Conservation (phyloP, 2,113 vertebrate genomes). For the Lampris megalopsis region DNA sequence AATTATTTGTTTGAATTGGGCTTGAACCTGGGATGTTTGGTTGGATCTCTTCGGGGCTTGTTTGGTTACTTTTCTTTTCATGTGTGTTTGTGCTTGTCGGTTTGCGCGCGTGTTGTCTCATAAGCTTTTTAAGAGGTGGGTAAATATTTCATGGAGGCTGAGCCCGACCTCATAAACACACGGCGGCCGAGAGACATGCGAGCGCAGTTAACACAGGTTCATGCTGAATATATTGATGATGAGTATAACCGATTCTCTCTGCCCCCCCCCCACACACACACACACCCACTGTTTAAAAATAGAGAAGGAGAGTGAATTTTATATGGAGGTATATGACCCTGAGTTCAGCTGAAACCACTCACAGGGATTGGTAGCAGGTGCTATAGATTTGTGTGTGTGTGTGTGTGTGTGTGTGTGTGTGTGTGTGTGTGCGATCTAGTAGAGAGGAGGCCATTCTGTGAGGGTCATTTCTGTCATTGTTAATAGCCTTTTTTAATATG, state of each 20-base stretch:
- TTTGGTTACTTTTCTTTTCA: constrained; percentile 20
- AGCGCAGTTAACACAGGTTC: neutral
- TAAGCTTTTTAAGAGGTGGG: neutral
- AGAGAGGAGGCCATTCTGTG: neutral
- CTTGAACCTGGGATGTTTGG: no score
- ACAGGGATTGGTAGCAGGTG: constrained; percentile 8
- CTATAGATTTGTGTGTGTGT: neutral
- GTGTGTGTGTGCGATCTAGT: neutral
- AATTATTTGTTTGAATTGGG: no score
- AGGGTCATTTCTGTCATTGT: constrained; percentile 15
- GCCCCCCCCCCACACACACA: neutral
- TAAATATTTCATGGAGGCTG: constrained; percentile 15
- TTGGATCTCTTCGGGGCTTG: neutral
- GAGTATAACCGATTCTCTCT: neutral
- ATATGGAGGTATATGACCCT: constrained; percentile 19
- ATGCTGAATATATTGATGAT: neutral
- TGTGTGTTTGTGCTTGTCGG: neutral
- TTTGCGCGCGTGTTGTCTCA: neutral
- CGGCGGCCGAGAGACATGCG: neutral
- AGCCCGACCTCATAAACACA: constrained; percentile 9
- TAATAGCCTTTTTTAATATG: constrained; percentile 30
- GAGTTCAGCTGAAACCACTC: constrained; percentile 27
- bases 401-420: neutral
- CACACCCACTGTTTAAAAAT: neutral
- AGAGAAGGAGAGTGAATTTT: neutral